Conservation (phyloP, 2,888 invertebrate genomes). For the Taphrorychus bicolor region DNA sequence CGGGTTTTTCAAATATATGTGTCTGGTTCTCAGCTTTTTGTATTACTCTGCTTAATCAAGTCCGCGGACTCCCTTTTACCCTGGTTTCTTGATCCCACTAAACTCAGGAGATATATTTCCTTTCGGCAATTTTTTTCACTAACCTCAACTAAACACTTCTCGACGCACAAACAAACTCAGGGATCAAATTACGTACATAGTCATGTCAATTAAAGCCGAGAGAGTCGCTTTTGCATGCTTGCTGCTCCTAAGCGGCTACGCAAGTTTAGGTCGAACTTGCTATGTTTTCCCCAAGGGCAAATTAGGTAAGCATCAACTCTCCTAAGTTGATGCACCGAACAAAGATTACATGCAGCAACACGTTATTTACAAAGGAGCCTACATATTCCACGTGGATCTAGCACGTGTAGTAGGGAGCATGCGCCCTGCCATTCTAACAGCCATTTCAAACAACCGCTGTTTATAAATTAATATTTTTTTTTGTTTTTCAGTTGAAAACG, state of each 20-base stretch:
- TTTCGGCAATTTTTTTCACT: neutral
- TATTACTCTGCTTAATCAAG: conserved; percentile 36
- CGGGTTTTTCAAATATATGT: conserved; percentile 50
- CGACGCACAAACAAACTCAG: neutral
- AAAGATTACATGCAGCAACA: neutral
- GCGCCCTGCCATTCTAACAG: neutral
- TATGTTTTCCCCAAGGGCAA: conserved; percentile 62
- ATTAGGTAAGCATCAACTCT: conserved; percentile 36
- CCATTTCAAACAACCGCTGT: no score
- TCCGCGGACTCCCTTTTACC: conserved; percentile 13
- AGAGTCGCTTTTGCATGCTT: neutral
- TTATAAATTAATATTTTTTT: no score
- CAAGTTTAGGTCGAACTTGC: conserved; percentile 52
- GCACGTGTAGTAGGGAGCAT: neutral
- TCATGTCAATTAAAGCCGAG: conserved; percentile 7
- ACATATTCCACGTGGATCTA: neutral
- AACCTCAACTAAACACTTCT: neutral
- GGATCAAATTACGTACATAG: conserved; percentile 8
- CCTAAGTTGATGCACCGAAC: neutral
- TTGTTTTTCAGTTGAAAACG: conserved; percentile 65
- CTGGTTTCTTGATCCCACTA: conserved; percentile 7
- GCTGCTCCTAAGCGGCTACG: conserved; percentile 28
- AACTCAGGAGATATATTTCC: neutral
- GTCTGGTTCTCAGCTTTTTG: conserved; percentile 50
- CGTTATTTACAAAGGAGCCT: neutral